These are phyloP conservation scores for Progne subis DNA, from an alignment of 2,113 vertebrate genomes.

Conservation along the genomic window DNA sequence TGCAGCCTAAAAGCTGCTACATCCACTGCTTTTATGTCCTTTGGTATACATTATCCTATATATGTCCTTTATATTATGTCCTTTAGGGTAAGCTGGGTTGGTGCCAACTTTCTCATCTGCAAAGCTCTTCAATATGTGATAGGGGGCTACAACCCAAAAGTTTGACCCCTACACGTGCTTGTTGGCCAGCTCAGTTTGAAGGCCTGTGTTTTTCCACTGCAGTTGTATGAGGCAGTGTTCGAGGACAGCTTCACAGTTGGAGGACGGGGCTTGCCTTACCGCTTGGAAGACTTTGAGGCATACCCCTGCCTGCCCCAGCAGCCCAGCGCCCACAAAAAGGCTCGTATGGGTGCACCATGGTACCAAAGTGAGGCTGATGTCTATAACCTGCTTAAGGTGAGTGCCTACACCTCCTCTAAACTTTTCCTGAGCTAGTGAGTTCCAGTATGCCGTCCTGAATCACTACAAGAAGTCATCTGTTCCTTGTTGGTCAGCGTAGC, in stretches of 20 bases:
- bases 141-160: neutral
- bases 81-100: neutral
- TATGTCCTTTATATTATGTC: neutral
- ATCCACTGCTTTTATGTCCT: neutral
- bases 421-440: neutral
- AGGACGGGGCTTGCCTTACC: constrained; percentile 46
- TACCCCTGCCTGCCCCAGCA: constrained; percentile 44
- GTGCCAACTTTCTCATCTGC: neutral
- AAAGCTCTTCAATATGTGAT: neutral
- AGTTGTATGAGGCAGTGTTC: neutral
- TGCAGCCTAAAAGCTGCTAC: neutral
- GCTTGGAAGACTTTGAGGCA: constrained; percentile 62
- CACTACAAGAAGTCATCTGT: neutral
- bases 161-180: neutral
- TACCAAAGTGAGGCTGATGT: constrained; percentile 65
- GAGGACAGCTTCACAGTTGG: neutral
- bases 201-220: neutral
- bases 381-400: constrained; percentile 63
- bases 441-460: neutral
- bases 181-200: neutral
- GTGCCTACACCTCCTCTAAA: neutral
- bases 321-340: neutral
- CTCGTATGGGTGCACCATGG: neutral
- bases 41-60: neutral
- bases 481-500: neutral